Evolutionary conservation across 2,888 invertebrate species (phyloP).

Genomic region (Hesperia comma): DNA sequence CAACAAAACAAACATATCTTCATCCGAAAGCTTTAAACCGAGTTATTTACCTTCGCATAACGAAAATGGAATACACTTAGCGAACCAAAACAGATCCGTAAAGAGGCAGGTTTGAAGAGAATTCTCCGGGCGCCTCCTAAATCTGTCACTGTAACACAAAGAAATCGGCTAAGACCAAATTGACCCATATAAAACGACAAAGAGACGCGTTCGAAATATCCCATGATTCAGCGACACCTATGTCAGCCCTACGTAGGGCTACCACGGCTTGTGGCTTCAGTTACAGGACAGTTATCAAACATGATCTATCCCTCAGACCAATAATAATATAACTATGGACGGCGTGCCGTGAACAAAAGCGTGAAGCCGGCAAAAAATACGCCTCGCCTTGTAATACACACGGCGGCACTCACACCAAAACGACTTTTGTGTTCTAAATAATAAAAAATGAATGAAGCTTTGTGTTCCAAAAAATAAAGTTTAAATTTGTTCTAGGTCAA

Average conservation of each 20-base stretch:
- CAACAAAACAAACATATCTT: constrained; percentile 11
- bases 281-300: constrained; percentile 10
- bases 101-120: constrained; percentile 23
- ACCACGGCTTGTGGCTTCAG: not conserved
- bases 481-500: no score
- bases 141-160: constrained; percentile 52
- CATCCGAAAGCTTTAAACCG: constrained; percentile 11
- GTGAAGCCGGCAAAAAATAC: no score
- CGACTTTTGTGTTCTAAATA: no score
- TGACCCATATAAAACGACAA: constrained; percentile 50
- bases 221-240: constrained; percentile 46
- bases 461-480: no score
- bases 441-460: no score
- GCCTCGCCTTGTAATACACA: no score
- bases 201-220: constrained; percentile 49
- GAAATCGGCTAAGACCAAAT: constrained; percentile 47
- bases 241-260: constrained; percentile 18
- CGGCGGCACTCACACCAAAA: no score
- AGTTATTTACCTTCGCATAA: constrained; percentile 29
- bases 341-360: no score
- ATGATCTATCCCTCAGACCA: no score
- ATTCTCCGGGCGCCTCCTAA: constrained; percentile 41
- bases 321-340: no score
- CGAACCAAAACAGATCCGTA: constrained; percentile 33
- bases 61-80: constrained; percentile 36